Evolutionary conservation across 2,797 vertebrate species (phyloP), one percentile per base, ranked within the genome.

Genomic region (Carduelis carduelis): DNA sequence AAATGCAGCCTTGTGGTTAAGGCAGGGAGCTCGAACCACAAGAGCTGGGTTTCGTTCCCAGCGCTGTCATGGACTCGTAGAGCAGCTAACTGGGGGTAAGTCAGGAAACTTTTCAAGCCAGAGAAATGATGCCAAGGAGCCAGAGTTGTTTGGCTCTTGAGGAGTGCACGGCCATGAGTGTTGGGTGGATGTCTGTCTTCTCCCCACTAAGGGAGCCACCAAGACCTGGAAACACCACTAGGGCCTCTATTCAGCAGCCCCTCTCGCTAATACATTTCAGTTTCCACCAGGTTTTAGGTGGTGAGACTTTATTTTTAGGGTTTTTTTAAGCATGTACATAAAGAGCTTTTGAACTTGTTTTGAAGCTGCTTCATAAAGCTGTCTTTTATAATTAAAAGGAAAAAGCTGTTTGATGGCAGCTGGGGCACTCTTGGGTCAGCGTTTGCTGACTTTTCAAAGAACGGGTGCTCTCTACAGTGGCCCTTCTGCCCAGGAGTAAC

Each of bases 1-100:
- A 96, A 96, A 94, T 94, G 88, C 91, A 95, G 90, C 90, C 94
- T 76, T 96, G 96, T 95, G 96, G 96, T 97, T 96, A 92, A 96
- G 87, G 80, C 96, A 96, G 80, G 95, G 93, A 96, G 80, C 89
- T 91, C 0, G 53, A 90, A 95, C 96, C 93, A 0, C 95, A 96
- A 64, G 75, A 92, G 71, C 90, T 90, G 95, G 80, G 56, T 95
- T 94, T 95, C 1, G 0, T 95, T 97, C 90, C 93, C 95, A 93
- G 81, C 2, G 5, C 87, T 97, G 94, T 95, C 89, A 55, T 4
- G 8, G 66, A 37, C 60, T 87, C 3, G 0, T 18, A 56, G 78
- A 74, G 87, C 87, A 94, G 83, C n/a, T 82, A 59, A 71, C 91
- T 66, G 77, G 68, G 91, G 74, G 85, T 95, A 94, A 75, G 66